Evolutionary conservation across 1,140 invertebrate genomes (phyloP).

Genomic region (Glossosoma conforme): DNA sequence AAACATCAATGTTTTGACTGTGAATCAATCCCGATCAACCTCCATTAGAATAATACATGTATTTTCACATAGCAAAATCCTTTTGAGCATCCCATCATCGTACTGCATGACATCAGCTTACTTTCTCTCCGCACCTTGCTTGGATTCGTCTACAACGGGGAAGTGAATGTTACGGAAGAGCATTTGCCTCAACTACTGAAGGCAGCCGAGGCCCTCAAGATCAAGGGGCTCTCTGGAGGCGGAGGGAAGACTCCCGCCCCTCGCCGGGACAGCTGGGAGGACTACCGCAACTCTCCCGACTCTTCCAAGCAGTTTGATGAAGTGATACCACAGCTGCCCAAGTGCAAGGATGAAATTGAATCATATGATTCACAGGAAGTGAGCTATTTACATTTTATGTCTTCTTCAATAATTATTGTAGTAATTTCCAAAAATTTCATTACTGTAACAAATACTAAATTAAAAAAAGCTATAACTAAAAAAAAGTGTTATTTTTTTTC

Average conservation of each 20-base stretch:
- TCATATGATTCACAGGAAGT: no score
- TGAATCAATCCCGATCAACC: conserved; percentile 39
- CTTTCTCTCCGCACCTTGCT: conserved; percentile 55
- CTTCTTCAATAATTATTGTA: no score
- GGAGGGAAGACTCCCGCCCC: no score
- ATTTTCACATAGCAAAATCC: conserved; percentile 57
- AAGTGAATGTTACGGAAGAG: conserved; percentile 62
- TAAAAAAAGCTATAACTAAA: no score
- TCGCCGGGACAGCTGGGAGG: no score
- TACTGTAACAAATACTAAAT: no score
- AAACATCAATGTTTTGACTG: background rate
- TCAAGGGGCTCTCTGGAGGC: conserved; percentile 54
- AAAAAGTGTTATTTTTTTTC: no score
- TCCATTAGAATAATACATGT: conserved; percentile 12
- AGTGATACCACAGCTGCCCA: no score
- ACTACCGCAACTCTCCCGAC: no score
- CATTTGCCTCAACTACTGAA: conserved; percentile 57
- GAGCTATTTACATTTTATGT: no score
- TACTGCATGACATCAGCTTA: conserved; percentile 61
- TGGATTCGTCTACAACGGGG: conserved; percentile 63
- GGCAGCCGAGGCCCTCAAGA: conserved; percentile 59
- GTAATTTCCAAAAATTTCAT: conserved; percentile 43
- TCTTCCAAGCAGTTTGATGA: no score
- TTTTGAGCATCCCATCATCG: conserved; percentile 63
- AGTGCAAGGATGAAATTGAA: no score